Conservation (phyloP, 2,888 invertebrate genomes). For the Catocala sponsa region DNA sequence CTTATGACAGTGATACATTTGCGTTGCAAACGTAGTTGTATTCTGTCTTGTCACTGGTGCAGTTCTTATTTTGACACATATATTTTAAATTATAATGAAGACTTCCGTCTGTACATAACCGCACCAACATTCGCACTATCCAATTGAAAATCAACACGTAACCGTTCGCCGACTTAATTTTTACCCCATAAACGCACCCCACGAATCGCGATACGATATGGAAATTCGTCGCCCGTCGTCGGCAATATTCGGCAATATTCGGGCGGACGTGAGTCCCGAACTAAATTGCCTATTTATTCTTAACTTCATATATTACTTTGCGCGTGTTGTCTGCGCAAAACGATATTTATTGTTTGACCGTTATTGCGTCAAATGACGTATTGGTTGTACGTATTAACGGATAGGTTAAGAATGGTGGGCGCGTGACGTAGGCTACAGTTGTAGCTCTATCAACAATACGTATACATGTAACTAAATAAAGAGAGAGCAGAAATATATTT, state of each 20-base stretch:
- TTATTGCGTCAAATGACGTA: conserved; percentile 88
- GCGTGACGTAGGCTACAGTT: conserved; percentile 62
- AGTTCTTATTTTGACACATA: background rate
- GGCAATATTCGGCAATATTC: conserved; percentile 87
- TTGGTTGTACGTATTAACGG: conserved; percentile 80
- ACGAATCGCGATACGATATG: conserved; percentile 86
- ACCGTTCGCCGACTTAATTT: conserved; percentile 82
- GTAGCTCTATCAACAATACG: conserved; percentile 30
- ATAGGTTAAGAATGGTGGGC: conserved; percentile 72
- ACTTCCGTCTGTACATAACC: conserved; percentile 28
- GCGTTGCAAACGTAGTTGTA: too few relatives aligned
- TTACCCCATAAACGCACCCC: conserved; percentile 87
- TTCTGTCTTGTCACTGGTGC: too few relatives aligned
- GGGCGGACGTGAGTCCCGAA: conserved; percentile 83
- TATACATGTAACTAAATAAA: background rate
- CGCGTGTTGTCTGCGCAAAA: conserved; percentile 88
- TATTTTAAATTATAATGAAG: too few relatives aligned
- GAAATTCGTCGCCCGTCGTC: conserved; percentile 82
- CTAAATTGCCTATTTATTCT: conserved; percentile 89
- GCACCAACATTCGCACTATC: conserved; percentile 56
- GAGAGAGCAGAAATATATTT: too few relatives aligned
- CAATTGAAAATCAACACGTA: conserved; percentile 80
- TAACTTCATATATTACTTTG: conserved; percentile 89
- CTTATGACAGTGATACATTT: too few relatives aligned
- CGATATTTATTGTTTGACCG: conserved; percentile 87